Evolutionary conservation across 2,888 invertebrate species (phyloP).

Genomic region (Argyresthia albistria): DNA sequence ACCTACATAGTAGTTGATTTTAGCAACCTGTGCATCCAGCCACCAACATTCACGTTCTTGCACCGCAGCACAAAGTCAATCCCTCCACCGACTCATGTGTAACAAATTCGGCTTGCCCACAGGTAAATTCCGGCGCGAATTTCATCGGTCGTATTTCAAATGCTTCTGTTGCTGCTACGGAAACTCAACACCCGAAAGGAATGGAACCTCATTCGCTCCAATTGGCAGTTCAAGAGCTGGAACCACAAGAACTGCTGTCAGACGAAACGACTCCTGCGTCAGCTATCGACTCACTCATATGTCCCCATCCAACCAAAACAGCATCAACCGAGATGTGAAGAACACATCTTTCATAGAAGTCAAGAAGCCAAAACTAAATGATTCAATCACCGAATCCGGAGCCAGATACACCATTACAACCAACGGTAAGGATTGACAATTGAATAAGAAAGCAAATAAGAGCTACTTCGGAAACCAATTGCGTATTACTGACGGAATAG

Average conservation of each 20-base stretch:
- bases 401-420: slow-evolving; percentile 53
- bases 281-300: slow-evolving; percentile 59
- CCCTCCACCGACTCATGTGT: too few species aligned
- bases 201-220: slow-evolving; percentile 56
- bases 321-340: slow-evolving; percentile 53
- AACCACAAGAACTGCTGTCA: slow-evolving; percentile 52
- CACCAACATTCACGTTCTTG: too few species aligned
- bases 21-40: too few species aligned
- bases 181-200: slow-evolving; percentile 36
- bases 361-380: slow-evolving; percentile 51
- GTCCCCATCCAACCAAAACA: slow-evolving; percentile 60
- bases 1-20: too few species aligned
- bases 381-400: slow-evolving; percentile 54
- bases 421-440: slow-evolving; percentile 60
- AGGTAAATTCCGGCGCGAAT: slow-evolving; percentile 83
- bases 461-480: slow-evolving; percentile 25
- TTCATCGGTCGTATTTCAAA: slow-evolving; percentile 78
- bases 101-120: slow-evolving; percentile 14
- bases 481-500: slow-evolving; percentile 30
- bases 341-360: slow-evolving; percentile 64
- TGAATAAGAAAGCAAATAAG: slow-evolving; percentile 14
- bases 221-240: slow-evolving; percentile 58
- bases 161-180: slow-evolving; percentile 64
- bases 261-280: slow-evolving; percentile 60
- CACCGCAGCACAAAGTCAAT: too few species aligned